A percentile compares a stretch with the other conserved stretches of the same genome.
Conservation (phyloP, 2,113 vertebrate genomes). For the Psittacula cyanocephala region DNA sequence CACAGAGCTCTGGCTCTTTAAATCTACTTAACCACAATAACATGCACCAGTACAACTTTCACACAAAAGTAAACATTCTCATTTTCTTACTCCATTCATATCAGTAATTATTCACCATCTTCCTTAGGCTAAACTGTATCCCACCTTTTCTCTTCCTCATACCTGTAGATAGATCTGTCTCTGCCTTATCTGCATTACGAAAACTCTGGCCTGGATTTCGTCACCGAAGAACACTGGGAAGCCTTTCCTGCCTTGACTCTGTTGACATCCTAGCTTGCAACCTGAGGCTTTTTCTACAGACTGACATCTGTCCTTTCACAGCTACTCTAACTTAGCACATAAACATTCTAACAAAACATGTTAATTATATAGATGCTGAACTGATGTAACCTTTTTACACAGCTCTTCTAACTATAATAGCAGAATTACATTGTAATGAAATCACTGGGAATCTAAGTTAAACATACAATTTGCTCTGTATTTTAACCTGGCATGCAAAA, state of each 20-base stretch:
- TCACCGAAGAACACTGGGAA: conserved; percentile 70
- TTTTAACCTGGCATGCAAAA: neutral
- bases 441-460: neutral
- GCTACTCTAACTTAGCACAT: conserved; percentile 84
- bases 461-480: neutral
- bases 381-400: conserved; percentile 38
- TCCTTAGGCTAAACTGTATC: conserved; percentile 69
- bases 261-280: conserved; percentile 77
- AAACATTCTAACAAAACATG: conserved; percentile 78
- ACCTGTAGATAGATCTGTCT: conserved; percentile 76
- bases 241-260: conserved; percentile 79
- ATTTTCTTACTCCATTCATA: conserved; percentile 19
- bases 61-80: neutral
- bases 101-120: conserved; percentile 40
- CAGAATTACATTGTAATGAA: conserved; percentile 5
- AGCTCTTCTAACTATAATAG: conserved; percentile 45
- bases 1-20: neutral
- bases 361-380: conserved; percentile 64
- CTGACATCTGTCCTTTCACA: conserved; percentile 75
- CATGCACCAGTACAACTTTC: neutral
- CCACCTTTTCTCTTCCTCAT: conserved; percentile 75
- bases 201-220: conserved; percentile 73
- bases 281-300: conserved; percentile 75
- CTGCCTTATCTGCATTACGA: conserved; percentile 77
- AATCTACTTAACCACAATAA: neutral